phyloP scores from a whole-genome alignment of 2,113 vertebrate species.

The Cyprinodon tularosa region DNA sequence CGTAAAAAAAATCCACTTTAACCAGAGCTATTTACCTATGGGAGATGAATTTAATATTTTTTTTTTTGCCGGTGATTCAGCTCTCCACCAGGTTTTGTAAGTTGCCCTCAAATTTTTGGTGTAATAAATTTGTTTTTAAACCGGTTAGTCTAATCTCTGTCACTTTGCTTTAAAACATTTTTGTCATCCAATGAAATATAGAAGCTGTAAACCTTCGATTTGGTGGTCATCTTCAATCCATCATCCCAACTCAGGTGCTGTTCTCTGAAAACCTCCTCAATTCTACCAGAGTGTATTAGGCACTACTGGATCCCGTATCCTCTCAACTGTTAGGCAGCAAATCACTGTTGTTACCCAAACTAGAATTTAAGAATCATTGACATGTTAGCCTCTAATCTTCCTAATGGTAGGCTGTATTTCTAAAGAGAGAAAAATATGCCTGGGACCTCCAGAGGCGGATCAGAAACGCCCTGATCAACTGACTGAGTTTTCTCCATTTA shows the following conservation, averaged over 20 bases:
- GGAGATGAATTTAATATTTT: not conserved
- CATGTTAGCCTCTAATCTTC: constrained; percentile 44
- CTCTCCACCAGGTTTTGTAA: not conserved
- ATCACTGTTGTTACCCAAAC: constrained; percentile 8
- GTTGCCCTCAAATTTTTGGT: not conserved
- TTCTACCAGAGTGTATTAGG: constrained; percentile 8
- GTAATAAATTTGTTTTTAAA: not conserved
- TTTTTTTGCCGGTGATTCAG: not conserved
- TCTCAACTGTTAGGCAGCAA: constrained; percentile 37
- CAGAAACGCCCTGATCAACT: not conserved
- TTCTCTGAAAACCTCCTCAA: not conserved
- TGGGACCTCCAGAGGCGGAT: not conserved
- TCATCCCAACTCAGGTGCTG: constrained; percentile 10
- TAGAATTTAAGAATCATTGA: constrained; percentile 29
- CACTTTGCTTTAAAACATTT: not conserved
- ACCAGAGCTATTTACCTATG: not conserved
- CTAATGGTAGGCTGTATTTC: constrained; percentile 38
- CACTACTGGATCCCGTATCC: constrained; percentile 28
- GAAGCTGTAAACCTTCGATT: not conserved
- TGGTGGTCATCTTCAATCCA: constrained; percentile 15
- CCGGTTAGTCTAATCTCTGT: not conserved
- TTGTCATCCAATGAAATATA: not conserved
- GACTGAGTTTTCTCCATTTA: not conserved
- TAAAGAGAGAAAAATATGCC: not conserved
- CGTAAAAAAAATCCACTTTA: not conserved